Evolutionary conservation across 2,113 vertebrate genomes (phyloP), one percentile per base, ranked within the genome.

Genomic region (Tragelaphus imberbis): DNA sequence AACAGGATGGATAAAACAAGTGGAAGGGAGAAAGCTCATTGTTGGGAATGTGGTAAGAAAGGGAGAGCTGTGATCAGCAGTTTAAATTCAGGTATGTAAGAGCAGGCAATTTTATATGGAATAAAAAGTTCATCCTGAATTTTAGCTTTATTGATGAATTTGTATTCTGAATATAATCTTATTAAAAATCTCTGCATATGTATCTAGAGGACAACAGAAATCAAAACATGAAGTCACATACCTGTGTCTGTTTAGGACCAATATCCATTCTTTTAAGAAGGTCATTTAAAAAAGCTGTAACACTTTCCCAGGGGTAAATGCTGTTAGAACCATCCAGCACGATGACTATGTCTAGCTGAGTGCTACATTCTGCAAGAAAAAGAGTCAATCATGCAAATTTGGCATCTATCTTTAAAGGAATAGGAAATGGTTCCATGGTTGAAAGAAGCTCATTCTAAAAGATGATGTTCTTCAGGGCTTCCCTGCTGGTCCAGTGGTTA

Each of bases 271-370:
- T 99, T 97, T 97, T 77, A 33, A 99, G 98, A 56, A 99, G 99
- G 86, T 99, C 99, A 16, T 97, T 96, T 93, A 99, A 98, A 97
- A 99, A 99, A 0, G 97, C 97, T 0, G 97, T 99, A 91, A 99
- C 99, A 63, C 99, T 99, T 0, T 97, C 59, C 99, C 99, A 99
- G 6, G 99, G 99, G 92, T 99, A 99, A 98, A 99, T 99, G 79
- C 99, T 99, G 98, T 99, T 99, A 28, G 99, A 99, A 7, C 99
- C 99, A 92, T 99, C 99, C 12, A 99, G 99, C 40, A 99, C 99
- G 5, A 99, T 99, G 93, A 99, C 99, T 0, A 99, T 99, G 85
- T 99, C 99, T 98, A 99, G 84, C 68, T 99, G 99, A 63, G 99
- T 99, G 40, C 98, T 98, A 97, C 99, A 99, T 10, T 99, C 99